A percentile compares a stretch with the other conserved stretches of the same genome.
These are phyloP conservation scores for Actinostola sp. DNA, from an alignment of 92 coral and sea anemone genomes.

Conservation along the genomic window DNA sequence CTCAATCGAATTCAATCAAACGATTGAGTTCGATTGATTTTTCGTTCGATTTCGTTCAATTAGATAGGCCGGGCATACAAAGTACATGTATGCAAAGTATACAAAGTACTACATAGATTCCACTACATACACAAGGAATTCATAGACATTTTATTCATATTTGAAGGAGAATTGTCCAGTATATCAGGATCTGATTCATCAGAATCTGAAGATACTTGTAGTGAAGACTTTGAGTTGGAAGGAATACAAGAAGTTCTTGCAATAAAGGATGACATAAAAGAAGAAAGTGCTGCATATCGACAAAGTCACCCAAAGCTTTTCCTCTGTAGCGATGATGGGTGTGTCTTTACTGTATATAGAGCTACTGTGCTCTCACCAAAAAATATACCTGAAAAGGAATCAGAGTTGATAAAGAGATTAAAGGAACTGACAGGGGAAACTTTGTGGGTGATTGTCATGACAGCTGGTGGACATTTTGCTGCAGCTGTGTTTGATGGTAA, in stretches of 20 bases:
- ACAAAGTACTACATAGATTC: too few species aligned
- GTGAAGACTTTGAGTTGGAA: constrained; percentile 63
- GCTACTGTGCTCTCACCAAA: constrained; percentile 68
- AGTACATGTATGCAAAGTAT: too few species aligned
- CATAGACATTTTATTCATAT: not conserved
- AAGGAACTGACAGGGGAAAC: constrained; percentile 47
- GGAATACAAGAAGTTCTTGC: constrained; percentile 12
- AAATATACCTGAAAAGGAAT: constrained; percentile 27
- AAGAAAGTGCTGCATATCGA: constrained; percentile 16
- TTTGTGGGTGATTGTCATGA: constrained; percentile 88
- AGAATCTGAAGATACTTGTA: constrained; percentile 32
- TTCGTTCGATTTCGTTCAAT: too few species aligned
- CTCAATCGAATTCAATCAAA: too few species aligned
- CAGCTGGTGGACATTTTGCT: constrained; percentile 99
- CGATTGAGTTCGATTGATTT: too few species aligned
- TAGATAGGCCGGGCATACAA: too few species aligned
- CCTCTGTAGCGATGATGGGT: constrained; percentile 66
- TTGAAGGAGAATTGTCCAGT: constrained; percentile 88
- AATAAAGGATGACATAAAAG: constrained; percentile 3
- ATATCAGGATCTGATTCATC: constrained; percentile 93
- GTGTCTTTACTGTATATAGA: constrained; percentile 74
- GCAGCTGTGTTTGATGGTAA: constrained; percentile 89
- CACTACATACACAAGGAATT: too few species aligned
- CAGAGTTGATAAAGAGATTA: constrained; percentile 46
- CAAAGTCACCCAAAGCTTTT: constrained; percentile 78